Evolutionary conservation across 2,113 vertebrate species (phyloP).

Genomic region (Marmota monax): DNA sequence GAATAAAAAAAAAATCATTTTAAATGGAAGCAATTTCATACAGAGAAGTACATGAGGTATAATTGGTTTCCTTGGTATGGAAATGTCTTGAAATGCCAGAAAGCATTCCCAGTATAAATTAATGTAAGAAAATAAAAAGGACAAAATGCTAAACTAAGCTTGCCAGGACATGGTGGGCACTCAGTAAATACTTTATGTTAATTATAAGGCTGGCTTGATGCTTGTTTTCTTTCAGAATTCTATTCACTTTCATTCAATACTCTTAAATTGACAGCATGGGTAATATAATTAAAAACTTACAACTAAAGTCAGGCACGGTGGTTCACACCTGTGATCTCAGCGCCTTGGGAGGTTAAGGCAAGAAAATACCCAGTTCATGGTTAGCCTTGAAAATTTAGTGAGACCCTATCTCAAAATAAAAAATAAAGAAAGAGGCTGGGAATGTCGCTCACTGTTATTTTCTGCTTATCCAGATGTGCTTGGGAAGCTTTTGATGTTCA

Average conservation of each 20-base stretch:
- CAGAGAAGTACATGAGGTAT: not conserved
- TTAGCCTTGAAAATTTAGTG: too few species aligned
- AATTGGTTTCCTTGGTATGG: not conserved
- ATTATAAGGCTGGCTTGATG: not conserved
- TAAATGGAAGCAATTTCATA: not conserved
- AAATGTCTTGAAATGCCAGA: not conserved
- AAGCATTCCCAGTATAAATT: not conserved
- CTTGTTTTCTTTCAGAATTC: not conserved
- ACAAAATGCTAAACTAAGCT: not conserved
- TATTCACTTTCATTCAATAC: not conserved
- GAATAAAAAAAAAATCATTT: not conserved
- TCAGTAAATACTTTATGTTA: not conserved
- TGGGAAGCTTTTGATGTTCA: conserved; percentile 52
- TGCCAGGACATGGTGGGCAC: not conserved
- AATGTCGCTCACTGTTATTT: not conserved
- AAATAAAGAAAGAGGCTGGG: too few species aligned
- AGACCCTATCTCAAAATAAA: too few species aligned
- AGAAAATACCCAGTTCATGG: too few species aligned
- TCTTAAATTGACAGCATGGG: not conserved
- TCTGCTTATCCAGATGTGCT: conserved; percentile 35
- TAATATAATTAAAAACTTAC: conserved; percentile 10
- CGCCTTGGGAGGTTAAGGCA: too few species aligned
- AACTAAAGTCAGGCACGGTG: not conserved
- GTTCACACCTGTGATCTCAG: too few species aligned
- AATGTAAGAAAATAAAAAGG: not conserved